phyloP scores from a whole-genome alignment of 2,113 vertebrate species.

The Sylvietta virens region DNA sequence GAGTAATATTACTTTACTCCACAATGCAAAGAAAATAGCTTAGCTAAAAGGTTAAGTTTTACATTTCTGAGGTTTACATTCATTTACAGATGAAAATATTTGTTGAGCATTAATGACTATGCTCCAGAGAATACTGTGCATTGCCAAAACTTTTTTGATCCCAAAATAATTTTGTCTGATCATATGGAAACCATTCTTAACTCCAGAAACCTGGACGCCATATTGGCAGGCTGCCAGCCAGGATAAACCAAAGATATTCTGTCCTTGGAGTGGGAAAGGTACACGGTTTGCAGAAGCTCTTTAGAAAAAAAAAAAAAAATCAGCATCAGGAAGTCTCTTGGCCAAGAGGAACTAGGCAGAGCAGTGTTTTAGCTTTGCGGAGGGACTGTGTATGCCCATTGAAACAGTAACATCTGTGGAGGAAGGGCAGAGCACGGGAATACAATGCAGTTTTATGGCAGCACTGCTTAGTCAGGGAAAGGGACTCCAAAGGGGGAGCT shows the following conservation, averaged over 20 bases:
- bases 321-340: conserved; percentile 48
- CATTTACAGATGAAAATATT: background rate
- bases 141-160: background rate
- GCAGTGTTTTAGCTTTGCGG: conserved; percentile 15
- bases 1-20: background rate
- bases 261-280: conserved; percentile 49
- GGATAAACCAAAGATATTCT: conserved; percentile 26
- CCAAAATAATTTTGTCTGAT: background rate
- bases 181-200: conserved; percentile 19
- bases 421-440: conserved; percentile 26
- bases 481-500: conserved; percentile 18
- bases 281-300: background rate
- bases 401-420: conserved; percentile 51
- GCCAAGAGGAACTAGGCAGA: conserved; percentile 62
- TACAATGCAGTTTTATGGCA: conserved; percentile 57
- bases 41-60: background rate
- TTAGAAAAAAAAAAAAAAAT: background rate
- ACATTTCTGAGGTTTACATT: background rate
- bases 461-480: conserved; percentile 50
- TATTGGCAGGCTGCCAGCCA: background rate
- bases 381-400: conserved; percentile 46
- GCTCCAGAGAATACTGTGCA: background rate
- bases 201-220: conserved; percentile 4
- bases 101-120: background rate
- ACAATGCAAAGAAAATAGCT: background rate